Evolutionary conservation across 2,888 invertebrate species (phyloP).

Genomic region (Rhingia rostrata): DNA sequence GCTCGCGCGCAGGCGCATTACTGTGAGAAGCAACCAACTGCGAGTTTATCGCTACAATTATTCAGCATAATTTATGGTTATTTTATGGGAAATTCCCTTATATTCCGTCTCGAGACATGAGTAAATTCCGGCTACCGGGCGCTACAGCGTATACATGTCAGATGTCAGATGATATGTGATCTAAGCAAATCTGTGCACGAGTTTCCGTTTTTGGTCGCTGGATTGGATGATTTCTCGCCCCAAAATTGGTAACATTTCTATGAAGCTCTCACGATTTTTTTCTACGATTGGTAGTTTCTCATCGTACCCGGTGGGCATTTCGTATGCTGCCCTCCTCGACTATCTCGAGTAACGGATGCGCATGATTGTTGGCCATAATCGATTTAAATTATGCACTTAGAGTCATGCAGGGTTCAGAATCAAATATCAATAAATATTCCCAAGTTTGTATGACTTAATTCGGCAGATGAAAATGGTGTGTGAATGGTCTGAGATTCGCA

Average conservation of each 20-base stretch:
- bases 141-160: conserved; percentile 47
- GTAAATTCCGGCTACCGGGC: conserved; percentile 61
- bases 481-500: not conserved
- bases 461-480: conserved; percentile 41
- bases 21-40: conserved; percentile 51
- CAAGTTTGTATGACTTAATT: conserved; percentile 66
- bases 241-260: conserved; percentile 62
- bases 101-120: conserved; percentile 40
- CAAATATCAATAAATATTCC: conserved; percentile 67
- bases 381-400: conserved; percentile 64
- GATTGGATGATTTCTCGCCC: conserved; percentile 63
- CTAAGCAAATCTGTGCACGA: conserved; percentile 72
- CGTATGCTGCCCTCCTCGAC: conserved; percentile 10
- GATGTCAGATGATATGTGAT: conserved; percentile 71
- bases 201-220: conserved; percentile 62
- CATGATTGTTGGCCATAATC: conserved; percentile 67
- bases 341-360: conserved; percentile 36
- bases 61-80: conserved; percentile 69
- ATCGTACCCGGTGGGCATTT: conserved; percentile 47
- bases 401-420: conserved; percentile 69
- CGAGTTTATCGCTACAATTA: conserved; percentile 69
- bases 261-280: conserved; percentile 58
- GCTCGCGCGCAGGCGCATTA: conserved; percentile 29
- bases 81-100: conserved; percentile 65
- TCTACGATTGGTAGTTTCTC: conserved; percentile 32